A percentile compares a stretch with the other conserved stretches of the same genome.
Evolutionary conservation across 2,888 invertebrate genomes (phyloP).

Genomic region (Leptopilina myrica): DNA sequence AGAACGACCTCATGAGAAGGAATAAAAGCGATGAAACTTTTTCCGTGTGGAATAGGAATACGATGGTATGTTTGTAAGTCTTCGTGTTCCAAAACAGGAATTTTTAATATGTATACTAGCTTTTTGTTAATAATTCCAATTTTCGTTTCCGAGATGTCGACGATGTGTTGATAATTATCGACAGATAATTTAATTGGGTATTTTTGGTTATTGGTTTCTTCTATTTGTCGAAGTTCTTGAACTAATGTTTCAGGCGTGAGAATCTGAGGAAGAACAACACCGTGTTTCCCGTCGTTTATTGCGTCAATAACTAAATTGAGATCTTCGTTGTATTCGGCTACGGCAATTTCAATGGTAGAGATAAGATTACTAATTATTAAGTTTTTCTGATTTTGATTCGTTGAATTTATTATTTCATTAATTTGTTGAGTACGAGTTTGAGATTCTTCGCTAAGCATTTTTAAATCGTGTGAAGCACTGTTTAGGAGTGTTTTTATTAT

Average conservation of each 20-base stretch:
- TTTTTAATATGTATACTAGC: neutral
- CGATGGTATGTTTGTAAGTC: neutral
- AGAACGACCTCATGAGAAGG: conserved; percentile 3
- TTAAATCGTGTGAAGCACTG: neutral
- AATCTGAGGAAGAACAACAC: no score
- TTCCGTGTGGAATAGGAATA: neutral
- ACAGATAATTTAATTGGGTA: neutral
- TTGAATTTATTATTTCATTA: no score
- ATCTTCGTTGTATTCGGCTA: no score
- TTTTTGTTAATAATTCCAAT: neutral
- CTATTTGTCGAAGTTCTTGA: neutral
- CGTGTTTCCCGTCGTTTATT: no score
- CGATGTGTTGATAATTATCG: neutral
- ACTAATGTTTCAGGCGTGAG: neutral
- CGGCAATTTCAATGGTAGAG: neutral
- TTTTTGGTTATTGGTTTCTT: neutral
- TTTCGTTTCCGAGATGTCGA: neutral
- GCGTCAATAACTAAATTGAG: no score
- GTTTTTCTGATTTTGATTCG: neutral
- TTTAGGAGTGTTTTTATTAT: neutral
- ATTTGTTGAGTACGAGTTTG: neutral
- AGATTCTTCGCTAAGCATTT: neutral
- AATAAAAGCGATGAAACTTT: neutral
- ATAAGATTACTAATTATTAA: neutral
- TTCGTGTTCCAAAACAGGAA: neutral